phyloP scores from a whole-genome alignment of 2,888 invertebrate genomes.

The Scaptomyza reducta region DNA sequence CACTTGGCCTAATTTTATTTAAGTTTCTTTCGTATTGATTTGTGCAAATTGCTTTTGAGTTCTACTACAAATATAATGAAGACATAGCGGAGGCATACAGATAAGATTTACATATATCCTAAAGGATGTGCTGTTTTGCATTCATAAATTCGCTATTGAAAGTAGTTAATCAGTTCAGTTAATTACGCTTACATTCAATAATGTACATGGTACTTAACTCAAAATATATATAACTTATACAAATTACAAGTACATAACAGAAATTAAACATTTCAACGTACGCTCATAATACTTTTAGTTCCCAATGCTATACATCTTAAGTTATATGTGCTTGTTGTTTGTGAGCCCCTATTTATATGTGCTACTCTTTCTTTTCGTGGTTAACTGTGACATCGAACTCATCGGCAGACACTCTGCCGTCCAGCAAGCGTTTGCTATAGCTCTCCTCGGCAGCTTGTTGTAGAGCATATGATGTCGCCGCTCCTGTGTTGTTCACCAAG shows the following conservation, averaged over 20 bases:
- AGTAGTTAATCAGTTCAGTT: conserved; percentile 47
- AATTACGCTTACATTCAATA: conserved; percentile 46
- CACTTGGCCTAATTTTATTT: conserved; percentile 30
- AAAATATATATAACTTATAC: conserved; percentile 28
- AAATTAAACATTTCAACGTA: conserved; percentile 49
- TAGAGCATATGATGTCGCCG: conserved; percentile 86
- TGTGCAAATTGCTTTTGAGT: conserved; percentile 56
- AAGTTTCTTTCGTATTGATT: conserved; percentile 37
- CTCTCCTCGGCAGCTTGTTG: conserved; percentile 86
- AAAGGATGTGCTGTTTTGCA: conserved; percentile 16
- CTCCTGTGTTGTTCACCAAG: conserved; percentile 89
- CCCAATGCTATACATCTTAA: conserved; percentile 37
- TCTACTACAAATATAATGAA: conserved; percentile 45
- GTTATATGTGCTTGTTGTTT: conserved; percentile 11
- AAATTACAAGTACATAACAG: conserved; percentile 47
- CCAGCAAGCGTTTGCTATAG: conserved; percentile 65
- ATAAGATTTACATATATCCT: conserved; percentile 25
- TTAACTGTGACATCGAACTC: conserved; percentile 44
- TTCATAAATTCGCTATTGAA: conserved; percentile 32
- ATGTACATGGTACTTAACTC: conserved; percentile 41
- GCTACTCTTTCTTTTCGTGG: conserved; percentile 50
- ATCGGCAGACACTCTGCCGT: conserved; percentile 43
- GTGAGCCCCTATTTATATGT: not conserved
- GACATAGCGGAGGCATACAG: conserved; percentile 50
- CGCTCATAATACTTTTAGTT: conserved; percentile 69